Evolutionary conservation across 2,888 invertebrate species (phyloP).

Genomic region (Tenthredo scrophulariae): DNA sequence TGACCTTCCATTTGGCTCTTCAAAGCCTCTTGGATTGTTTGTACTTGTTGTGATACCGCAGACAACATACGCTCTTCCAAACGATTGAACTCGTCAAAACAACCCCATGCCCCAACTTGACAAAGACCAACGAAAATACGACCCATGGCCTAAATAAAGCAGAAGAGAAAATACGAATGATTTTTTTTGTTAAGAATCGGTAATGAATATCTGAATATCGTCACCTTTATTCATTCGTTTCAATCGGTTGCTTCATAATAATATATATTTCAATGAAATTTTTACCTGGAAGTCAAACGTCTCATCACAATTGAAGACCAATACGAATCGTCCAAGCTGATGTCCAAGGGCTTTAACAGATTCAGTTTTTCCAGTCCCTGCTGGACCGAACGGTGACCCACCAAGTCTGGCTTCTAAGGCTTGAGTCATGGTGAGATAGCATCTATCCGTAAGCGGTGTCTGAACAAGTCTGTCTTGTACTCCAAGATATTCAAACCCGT

Average conservation of each 20-base stretch:
- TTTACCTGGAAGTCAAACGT: slow-evolving; percentile 97
- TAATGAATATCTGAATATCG: slow-evolving; percentile 3
- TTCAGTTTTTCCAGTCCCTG: slow-evolving; percentile 99
- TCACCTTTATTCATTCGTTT: no score
- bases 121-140: slow-evolving; percentile 99
- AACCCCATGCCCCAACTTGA: slow-evolving; percentile 99
- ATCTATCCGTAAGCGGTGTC: slow-evolving; percentile 98
- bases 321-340: slow-evolving; percentile 98
- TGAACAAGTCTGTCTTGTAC: slow-evolving; percentile 98
- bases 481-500: slow-evolving; percentile 99
- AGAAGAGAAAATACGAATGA: neutral
- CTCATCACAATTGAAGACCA: slow-evolving; percentile 99
- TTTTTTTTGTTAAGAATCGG: neutral
- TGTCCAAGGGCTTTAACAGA: slow-evolving; percentile 99
- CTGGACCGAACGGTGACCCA: slow-evolving; percentile 99
- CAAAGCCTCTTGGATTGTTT: slow-evolving; percentile 98
- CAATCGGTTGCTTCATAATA: no score
- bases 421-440: slow-evolving; percentile 99
- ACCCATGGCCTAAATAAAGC: slow-evolving; percentile 92
- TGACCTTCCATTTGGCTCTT: slow-evolving; percentile 92
- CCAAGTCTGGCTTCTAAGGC: slow-evolving; percentile 97
- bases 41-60: slow-evolving; percentile 99
- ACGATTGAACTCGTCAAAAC: slow-evolving; percentile 99
- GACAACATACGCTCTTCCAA: slow-evolving; percentile 99
- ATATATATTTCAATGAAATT: neutral